Base-by-base conservation (phyloP, 1,140 invertebrate species). In the Acromyrmex charruanus region DNA sequence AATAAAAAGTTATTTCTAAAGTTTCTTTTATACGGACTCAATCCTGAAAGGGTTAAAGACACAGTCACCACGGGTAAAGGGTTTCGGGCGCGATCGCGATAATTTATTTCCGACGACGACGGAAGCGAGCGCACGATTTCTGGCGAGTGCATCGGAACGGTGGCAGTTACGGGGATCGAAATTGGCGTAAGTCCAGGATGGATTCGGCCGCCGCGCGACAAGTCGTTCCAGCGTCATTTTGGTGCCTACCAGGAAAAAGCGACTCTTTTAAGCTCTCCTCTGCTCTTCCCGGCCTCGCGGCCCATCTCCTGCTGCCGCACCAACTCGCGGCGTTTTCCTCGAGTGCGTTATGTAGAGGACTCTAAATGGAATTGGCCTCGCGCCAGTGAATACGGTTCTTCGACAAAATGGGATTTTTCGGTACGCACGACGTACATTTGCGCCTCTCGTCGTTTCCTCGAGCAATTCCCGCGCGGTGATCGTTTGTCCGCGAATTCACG, bases 361-460 rank as follows among this genome's bases (percentile, higher is more conserved):
- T 82, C 86, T 90, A 90, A 90, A 90, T 90, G 89, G 89, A 90
- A 90, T 90, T 90, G 89, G 89, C 80, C 51, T 49, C 68, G 81
- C 75, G 89, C 89, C 89, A 90, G 89, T 81, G 89, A 90, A 88
- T 90, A 71, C 82, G 89, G 69, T 81, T 90, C 81, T 86, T 90
- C 71, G 18, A 65, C 58, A 65, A 88, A 71, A 88, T 88, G 58
- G 69, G 81, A 90, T 90, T 88, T 90, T 81, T 88, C 86, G 69
- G 59, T 69, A 86, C 88, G 89, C 74, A 87, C 74, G 55, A 77
- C 59, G 72, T 66, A 82, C 77, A 72, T 90, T 89, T 75, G 55
- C 85, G 72, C 72, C 66, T 72, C 75, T 10, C 51, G 58, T 28
- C 69, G 51, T 68, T 77, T 58, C 25, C 2, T 68, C n/a, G 28